Evolutionary conservation across 2,888 invertebrate species (phyloP).

Genomic region (Drosophila limbata): DNA sequence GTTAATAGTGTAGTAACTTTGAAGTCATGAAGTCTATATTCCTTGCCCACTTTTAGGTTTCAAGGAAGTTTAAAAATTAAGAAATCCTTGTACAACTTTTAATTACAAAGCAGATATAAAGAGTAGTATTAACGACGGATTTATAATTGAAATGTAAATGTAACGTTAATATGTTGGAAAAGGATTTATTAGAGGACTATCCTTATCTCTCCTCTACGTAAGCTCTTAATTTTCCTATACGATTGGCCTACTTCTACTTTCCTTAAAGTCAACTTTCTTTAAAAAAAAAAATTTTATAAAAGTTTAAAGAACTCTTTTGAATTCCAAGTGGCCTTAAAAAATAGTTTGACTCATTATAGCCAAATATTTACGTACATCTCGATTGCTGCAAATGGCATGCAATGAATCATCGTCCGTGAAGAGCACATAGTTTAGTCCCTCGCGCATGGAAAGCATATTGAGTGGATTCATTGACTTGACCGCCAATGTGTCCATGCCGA

Average conservation of each 20-base stretch:
- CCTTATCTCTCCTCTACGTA: neutral
- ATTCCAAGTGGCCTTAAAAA: neutral
- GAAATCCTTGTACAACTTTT: no score
- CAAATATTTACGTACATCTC: conserved; percentile 88
- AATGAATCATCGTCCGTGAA: conserved; percentile 93
- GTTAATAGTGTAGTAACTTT: neutral
- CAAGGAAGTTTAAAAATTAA: no score
- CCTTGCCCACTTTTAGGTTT: no score
- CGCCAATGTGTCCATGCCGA: conserved; percentile 86
- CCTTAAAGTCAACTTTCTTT: neutral
- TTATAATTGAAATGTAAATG: no score
- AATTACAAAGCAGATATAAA: no score
- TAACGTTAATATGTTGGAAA: no score
- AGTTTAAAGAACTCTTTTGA: neutral
- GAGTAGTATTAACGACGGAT: no score
- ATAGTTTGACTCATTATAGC: neutral
- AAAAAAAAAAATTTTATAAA: neutral
- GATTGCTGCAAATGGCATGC: conserved; percentile 91
- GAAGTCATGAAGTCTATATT: no score
- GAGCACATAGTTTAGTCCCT: conserved; percentile 84
- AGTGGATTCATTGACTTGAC: conserved; percentile 85
- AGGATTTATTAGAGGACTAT: neutral
- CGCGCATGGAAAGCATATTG: conserved; percentile 82
- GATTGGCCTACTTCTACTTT: neutral
- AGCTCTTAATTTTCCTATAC: neutral